These are phyloP conservation scores for Lophotis ruficrista DNA, from an alignment of 2,113 vertebrate genomes.

Conservation along the genomic window DNA sequence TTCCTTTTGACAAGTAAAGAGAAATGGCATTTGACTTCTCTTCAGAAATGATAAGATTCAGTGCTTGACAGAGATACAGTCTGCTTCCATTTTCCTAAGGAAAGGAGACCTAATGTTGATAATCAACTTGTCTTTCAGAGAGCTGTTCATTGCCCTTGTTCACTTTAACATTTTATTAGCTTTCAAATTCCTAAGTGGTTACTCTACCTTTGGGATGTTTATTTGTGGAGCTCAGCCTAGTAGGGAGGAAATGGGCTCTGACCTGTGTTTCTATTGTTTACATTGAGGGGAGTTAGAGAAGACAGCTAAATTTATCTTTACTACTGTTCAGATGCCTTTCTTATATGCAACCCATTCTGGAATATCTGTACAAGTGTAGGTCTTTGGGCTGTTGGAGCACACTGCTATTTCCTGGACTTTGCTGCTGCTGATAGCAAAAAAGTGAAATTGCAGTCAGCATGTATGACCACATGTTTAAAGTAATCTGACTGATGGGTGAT, in stretches of 20 bases:
- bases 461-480: background rate
- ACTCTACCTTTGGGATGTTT: background rate
- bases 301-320: background rate
- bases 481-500: background rate
- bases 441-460: background rate
- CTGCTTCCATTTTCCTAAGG: conserved; percentile 46
- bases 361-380: background rate
- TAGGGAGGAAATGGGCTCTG: background rate
- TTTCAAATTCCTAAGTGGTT: conserved; percentile 18
- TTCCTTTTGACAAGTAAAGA: conserved; percentile 72
- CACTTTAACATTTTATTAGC: conserved; percentile 17
- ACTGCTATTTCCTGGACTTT: background rate
- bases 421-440: background rate
- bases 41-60: conserved; percentile 59
- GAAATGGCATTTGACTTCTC: conserved; percentile 70
- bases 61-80: conserved; percentile 18
- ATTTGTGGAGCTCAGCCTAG: background rate
- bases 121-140: conserved; percentile 55
- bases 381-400: background rate
- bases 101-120: conserved; percentile 27
- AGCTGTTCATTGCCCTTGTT: background rate
- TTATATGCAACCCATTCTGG: background rate
- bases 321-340: background rate
- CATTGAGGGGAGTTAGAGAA: background rate
- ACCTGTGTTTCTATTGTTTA: background rate